Evolutionary conservation across 1,140 invertebrate species (phyloP).

Genomic region (Heliconius hewitsoni): DNA sequence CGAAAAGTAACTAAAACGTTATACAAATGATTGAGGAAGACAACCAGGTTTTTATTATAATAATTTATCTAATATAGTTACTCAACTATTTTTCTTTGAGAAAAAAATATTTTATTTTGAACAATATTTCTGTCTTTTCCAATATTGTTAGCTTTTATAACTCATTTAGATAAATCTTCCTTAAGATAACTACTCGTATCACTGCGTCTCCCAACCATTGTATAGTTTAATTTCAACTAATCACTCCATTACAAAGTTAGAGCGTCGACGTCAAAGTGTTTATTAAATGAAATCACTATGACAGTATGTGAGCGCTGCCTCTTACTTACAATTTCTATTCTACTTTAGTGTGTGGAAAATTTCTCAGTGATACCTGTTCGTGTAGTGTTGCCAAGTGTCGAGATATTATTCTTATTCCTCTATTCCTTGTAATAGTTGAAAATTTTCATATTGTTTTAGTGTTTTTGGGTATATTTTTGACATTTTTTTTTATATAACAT

Average conservation of each 20-base stretch:
- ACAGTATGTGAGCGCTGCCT: constrained; percentile 9
- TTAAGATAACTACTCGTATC: too few species aligned
- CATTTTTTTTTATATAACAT: background rate
- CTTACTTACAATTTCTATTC: constrained; percentile 16
- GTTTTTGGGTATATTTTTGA: too few species aligned
- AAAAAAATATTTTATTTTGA: too few species aligned
- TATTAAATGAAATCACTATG: constrained; percentile 31
- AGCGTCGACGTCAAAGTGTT: constrained; percentile 34
- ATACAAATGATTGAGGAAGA: too few species aligned
- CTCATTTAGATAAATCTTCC: background rate
- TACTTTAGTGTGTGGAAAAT: constrained; percentile 26
- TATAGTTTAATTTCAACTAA: background rate
- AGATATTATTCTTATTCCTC: background rate
- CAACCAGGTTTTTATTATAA: too few species aligned
- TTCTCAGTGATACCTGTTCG: background rate
- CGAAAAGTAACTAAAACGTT: too few species aligned
- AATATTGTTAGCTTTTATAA: too few species aligned
- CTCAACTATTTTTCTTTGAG: too few species aligned
- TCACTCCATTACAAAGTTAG: constrained; percentile 47
- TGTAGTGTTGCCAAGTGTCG: background rate
- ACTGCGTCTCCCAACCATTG: background rate
- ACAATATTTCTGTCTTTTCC: too few species aligned
- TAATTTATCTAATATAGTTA: too few species aligned
- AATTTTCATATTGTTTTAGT: too few species aligned
- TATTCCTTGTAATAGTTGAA: background rate